Conservation (phyloP, 2,888 invertebrate species). For the Melieria omissa region DNA sequence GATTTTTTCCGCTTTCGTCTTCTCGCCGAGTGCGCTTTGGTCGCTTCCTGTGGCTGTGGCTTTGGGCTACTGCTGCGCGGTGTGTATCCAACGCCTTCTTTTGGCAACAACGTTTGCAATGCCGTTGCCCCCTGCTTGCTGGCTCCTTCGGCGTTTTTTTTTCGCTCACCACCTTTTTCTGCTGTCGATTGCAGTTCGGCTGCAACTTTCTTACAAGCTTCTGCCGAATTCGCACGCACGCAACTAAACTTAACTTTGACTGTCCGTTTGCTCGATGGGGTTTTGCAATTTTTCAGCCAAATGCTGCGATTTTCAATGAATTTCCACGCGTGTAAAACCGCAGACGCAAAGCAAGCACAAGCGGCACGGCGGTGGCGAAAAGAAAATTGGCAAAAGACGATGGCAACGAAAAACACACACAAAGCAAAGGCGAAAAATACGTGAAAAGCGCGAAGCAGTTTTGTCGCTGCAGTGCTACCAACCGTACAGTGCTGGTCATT, state of each 20-base stretch:
- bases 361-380: slow-evolving; percentile 28
- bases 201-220: not conserved
- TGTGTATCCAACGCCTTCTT: slow-evolving; percentile 51
- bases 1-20: slow-evolving; percentile 31
- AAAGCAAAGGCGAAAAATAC: too few species aligned
- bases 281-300: slow-evolving; percentile 2
- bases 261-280: too few species aligned
- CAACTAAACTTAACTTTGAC: too few species aligned
- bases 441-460: too few species aligned
- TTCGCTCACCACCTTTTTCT: not conserved
- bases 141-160: slow-evolving; percentile 12
- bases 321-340: slow-evolving; percentile 25
- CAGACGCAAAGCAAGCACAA: slow-evolving; percentile 20
- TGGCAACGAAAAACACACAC: not conserved
- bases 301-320: not conserved
- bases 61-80: slow-evolving; percentile 37
- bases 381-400: slow-evolving; percentile 21
- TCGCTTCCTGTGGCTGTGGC: slow-evolving; percentile 24
- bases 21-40: slow-evolving; percentile 35
- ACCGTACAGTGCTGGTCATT: too few species aligned
- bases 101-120: slow-evolving; percentile 31
- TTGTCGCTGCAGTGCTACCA: too few species aligned
- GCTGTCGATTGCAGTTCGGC: slow-evolving; percentile 10
- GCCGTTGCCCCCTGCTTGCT: slow-evolving; percentile 22
- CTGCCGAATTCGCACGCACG: too few species aligned